Evolutionary conservation across 2,113 vertebrate genomes (phyloP).

Genomic region (Gallinago jamesoni): DNA sequence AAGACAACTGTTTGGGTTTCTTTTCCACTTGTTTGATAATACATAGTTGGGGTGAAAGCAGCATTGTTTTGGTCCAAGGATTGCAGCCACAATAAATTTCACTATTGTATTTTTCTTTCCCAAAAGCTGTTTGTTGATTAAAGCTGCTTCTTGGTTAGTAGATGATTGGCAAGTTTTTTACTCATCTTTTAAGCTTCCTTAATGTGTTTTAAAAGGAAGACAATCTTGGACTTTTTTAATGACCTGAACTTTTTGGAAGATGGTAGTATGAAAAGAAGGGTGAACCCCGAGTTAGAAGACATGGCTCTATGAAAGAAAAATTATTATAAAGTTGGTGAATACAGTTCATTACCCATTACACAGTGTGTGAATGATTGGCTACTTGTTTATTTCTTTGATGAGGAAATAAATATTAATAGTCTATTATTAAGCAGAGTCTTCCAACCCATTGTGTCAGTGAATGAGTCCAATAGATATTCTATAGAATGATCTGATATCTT

Average conservation of each 20-base stretch:
- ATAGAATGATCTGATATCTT: neutral
- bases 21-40: conserved; percentile 6
- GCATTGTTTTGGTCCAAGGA: neutral
- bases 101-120: neutral
- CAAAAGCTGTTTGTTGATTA: neutral
- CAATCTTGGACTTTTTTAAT: neutral
- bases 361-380: neutral
- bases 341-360: neutral
- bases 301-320: neutral
- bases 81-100: neutral
- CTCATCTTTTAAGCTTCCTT: neutral
- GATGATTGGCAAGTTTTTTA: neutral
- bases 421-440: neutral
- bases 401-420: neutral
- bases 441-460: neutral
- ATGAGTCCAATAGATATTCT: neutral
- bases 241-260: neutral
- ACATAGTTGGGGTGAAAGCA: neutral
- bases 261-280: neutral
- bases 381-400: neutral
- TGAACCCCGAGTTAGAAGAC: neutral
- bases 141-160: neutral
- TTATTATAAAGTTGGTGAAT: neutral
- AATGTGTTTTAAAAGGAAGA: neutral
- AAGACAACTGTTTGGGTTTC: neutral